Evolutionary conservation across 2,888 invertebrate species (phyloP), one percentile per base, ranked within the genome.

Genomic region (Scrobipalpa atriplicella): DNA sequence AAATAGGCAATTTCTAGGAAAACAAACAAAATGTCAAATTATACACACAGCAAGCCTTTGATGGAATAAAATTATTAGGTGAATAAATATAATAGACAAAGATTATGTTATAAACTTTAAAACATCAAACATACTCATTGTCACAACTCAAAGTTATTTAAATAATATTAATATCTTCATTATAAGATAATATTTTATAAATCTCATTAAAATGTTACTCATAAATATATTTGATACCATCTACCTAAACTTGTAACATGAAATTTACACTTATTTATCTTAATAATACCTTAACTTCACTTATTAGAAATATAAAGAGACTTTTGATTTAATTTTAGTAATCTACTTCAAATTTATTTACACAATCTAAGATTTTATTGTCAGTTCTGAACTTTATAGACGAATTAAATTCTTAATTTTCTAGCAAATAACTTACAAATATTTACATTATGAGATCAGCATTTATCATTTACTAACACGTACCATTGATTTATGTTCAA

Each of bases 281-380:
- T 51, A n/a, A 38, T 52, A 18, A 52, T 38, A 38, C 52, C 29
- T 62, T 47, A 62, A 9, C 39, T 10, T 61, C 52, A 11, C n/a
- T 38, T 38, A 51, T 62, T 68, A 86, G 82, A 85, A 81, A 84
- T 87, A 89, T 82, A 86, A 89, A 90, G 89, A 89, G 86, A 86
- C 86, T 85, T 84, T 70, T 58, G 69, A 73, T 73, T 73, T 74
- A 75, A 75, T 70, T 73, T 73, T 74, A 75, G 74, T 70, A 75
- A 75, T 70, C 70, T 70, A 78, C 70, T 70, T 73, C 75, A 52
- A 7, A 36, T 41, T 56, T 77, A 80, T 85, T 80, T 85, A 80
- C 86, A 90, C 83, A 87, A 75, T 81, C 83, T 88, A 90, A 85
- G 81, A 82, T 74, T 86, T 92, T 92, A 92, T 92, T 92, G 92